Evolutionary conservation across 2,888 invertebrate species (phyloP).

Genomic region (Heliconius erato): DNA sequence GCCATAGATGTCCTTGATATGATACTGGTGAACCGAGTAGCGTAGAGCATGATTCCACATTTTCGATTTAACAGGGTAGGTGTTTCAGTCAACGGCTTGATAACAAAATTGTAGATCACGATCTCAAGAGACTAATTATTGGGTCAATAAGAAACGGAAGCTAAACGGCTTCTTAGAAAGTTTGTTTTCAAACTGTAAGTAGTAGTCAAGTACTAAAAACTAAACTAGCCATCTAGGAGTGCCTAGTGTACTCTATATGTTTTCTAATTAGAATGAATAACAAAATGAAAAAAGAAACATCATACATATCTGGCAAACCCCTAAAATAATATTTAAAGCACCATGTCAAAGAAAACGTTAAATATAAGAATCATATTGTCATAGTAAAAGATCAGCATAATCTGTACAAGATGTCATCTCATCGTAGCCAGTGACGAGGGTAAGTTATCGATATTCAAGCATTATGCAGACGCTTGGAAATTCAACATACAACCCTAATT

Average conservation of each 20-base stretch:
- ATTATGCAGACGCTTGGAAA: constrained; percentile 67
- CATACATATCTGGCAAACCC: not conserved
- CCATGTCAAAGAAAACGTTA: not conserved
- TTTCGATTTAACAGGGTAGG: not conserved
- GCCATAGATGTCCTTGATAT: not conserved
- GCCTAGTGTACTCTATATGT: not conserved
- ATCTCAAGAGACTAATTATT: not conserved
- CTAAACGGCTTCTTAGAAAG: not conserved
- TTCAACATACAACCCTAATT: constrained; percentile 53
- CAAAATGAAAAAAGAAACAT: not conserved
- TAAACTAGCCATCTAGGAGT: too few relatives aligned
- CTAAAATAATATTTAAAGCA: not conserved
- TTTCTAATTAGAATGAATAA: not conserved
- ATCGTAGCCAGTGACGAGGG: constrained; percentile 47
- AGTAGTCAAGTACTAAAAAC: too few relatives aligned
- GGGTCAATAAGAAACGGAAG: not conserved
- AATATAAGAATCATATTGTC: constrained; percentile 15
- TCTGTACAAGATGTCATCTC: constrained; percentile 27
- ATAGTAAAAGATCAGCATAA: constrained; percentile 30
- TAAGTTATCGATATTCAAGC: constrained; percentile 54
- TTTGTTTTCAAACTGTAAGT: too few relatives aligned
- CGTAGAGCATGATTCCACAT: not conserved
- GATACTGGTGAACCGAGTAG: not conserved
- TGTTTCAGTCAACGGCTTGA: not conserved
- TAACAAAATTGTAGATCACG: not conserved